Percentiles rank a stretch among this genome's conserved stretches.
These are phyloP conservation scores for Triops longicaudatus DNA, from an alignment of 1,140 invertebrate species.

Conservation along the genomic window DNA sequence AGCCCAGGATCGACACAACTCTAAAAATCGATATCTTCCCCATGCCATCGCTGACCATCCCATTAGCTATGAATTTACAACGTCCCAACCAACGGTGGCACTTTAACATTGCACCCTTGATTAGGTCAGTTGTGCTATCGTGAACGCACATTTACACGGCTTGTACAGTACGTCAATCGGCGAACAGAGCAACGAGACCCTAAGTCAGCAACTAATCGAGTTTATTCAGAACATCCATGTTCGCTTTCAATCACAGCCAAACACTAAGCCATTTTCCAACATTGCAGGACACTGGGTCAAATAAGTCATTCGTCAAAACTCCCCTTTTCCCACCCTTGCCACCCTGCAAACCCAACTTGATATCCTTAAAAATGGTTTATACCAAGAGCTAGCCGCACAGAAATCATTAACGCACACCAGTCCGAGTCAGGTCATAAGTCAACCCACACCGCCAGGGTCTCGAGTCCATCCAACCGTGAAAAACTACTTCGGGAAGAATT, in stretches of 20 bases:
- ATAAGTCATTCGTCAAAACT: background rate
- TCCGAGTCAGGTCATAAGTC: conserved; percentile 2
- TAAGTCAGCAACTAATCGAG: background rate
- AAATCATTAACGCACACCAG: conserved; percentile 6
- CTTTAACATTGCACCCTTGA: background rate
- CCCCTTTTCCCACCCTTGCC: background rate
- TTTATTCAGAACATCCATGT: background rate
- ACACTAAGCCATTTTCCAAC: background rate
- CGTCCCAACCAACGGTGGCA: background rate
- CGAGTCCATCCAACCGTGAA: background rate
- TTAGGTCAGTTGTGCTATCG: background rate
- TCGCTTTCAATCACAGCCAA: background rate
- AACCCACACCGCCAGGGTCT: background rate
- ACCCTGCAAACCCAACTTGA: background rate
- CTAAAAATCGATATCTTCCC: too few relatives aligned
- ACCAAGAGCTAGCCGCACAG: background rate
- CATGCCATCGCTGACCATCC: too few relatives aligned
- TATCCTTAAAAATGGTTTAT: background rate
- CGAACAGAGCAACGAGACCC: background rate
- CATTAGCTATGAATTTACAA: background rate
- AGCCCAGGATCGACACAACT: too few relatives aligned
- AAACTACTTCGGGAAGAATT: background rate
- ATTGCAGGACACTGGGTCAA: background rate
- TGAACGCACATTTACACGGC: too few relatives aligned
- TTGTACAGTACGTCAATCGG: too few relatives aligned